Conservation (phyloP, 1,140 invertebrate genomes). For the Aradophagus sp. region DNA sequence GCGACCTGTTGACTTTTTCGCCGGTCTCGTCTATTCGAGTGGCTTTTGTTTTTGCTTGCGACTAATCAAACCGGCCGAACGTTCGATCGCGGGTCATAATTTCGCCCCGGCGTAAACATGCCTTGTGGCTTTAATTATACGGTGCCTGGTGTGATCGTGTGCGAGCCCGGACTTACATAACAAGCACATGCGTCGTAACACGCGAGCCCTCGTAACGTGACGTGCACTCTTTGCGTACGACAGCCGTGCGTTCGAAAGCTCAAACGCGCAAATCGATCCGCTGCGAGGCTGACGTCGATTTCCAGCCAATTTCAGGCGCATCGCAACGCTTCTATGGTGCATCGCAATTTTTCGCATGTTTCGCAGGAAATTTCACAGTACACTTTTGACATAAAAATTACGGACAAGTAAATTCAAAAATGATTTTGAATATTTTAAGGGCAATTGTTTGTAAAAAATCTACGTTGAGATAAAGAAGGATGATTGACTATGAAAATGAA, state of each 20-base stretch:
- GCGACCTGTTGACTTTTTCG: conserved; percentile 40
- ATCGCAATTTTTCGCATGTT: too few relatives aligned
- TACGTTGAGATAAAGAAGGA: too few relatives aligned
- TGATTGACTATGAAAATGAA: too few relatives aligned
- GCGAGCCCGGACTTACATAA: conserved; percentile 19
- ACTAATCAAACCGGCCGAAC: conserved; percentile 3
- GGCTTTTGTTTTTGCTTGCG: background rate
- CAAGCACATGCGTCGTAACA: conserved; percentile 34
- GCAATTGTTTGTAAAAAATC: too few relatives aligned
- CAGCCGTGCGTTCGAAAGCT: conserved; percentile 46
- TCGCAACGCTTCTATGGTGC: too few relatives aligned
- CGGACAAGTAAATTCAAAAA: too few relatives aligned
- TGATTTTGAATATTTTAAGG: too few relatives aligned
- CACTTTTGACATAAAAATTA: too few relatives aligned
- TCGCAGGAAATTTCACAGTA: too few relatives aligned
- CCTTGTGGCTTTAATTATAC: conserved; percentile 65
- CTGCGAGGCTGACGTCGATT: conserved; percentile 10
- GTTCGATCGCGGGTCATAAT: conserved; percentile 27
- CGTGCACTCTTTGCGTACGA: conserved; percentile 39
- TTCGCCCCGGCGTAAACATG: conserved; percentile 34
- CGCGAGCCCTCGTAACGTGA: conserved; percentile 40
- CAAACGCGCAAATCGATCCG: conserved; percentile 45
- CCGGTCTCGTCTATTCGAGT: conserved; percentile 5
- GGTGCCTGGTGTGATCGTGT: conserved; percentile 30
- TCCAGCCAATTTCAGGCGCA: too few relatives aligned